Base-by-base conservation (phyloP, 1,140 invertebrate species). In the Brachionus rotundiformis region DNA sequence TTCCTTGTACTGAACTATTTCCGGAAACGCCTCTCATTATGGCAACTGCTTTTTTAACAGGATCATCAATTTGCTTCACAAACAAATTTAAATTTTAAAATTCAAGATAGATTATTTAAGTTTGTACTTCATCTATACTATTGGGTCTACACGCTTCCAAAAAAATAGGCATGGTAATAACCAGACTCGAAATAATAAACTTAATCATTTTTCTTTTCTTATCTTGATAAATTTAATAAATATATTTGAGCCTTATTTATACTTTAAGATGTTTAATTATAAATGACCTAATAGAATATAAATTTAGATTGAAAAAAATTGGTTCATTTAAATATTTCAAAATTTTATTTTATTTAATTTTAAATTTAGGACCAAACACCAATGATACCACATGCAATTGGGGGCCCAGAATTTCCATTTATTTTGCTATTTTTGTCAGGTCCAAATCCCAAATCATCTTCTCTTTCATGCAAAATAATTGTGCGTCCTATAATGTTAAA, bases 331-430 rank as follows among this genome's bases (percentile, higher is more conserved):
- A 23, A 54, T 19, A 41, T 31, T n/a, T n/a, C n/a, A n/a, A n/a
- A n/a, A n/a, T n/a, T n/a, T n/a, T n/a, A n/a, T n/a, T 68, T 68
- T 41, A 68, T 68, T 36, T 68, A 68, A n/a, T 39, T 68, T 68
- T 68, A n/a, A 33, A 36, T 82, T 81, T 82, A 54, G 63, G 44
- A 49, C 36, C 65, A 54, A 49, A 85, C 63, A 39, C 95, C 97
- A 89, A 99, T 96, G 16, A 99, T 94, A 79, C 96, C 96, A 87
- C 97, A 99, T 23, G 95, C 96, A 82, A 96, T 90, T 84, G 97
- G 92, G 73, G 92, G 95, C 3, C 97, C 97, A 83, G 97, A 96
- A 89, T 99, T 98, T 36, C 97, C 97, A 73, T 96, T 99, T 11
- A 93, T 93, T 88, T 93, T 93, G 88, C 95, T 97, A 61, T 96